Conservation (phyloP, 2,888 invertebrate genomes). For the Aromia moschata region DNA sequence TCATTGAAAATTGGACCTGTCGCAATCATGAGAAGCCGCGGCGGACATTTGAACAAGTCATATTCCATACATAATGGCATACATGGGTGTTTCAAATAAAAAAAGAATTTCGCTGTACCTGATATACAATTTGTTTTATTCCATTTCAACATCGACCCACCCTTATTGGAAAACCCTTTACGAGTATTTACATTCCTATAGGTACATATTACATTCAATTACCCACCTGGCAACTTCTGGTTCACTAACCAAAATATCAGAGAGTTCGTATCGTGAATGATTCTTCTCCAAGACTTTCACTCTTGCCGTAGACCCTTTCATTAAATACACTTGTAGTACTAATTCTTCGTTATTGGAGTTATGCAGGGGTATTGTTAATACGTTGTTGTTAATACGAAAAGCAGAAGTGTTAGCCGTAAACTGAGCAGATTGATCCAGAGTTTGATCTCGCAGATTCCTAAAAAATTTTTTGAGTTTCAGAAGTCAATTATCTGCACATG, state of each 20-base stretch:
- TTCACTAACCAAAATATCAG: not conserved
- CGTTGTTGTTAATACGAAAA: not conserved
- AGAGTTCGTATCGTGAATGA: slow-evolving; percentile 1
- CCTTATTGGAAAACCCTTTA: too few species aligned
- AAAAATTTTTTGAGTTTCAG: too few species aligned
- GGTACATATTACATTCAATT: not conserved
- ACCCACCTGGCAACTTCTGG: not conserved
- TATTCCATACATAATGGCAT: too few species aligned
- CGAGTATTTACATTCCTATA: too few species aligned
- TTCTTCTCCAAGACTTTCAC: not conserved
- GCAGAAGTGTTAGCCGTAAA: not conserved
- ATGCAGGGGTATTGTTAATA: not conserved
- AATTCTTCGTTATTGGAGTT: slow-evolving; percentile 1
- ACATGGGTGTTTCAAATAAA: too few species aligned
- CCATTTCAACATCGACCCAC: too few species aligned
- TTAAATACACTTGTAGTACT: not conserved
- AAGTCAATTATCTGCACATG: too few species aligned
- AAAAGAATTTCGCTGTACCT: too few species aligned
- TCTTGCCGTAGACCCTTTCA: not conserved
- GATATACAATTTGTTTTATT: too few species aligned
- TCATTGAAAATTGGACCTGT: too few species aligned
- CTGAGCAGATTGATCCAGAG: not conserved
- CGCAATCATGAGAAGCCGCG: too few species aligned
- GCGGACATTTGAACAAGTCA: too few species aligned
- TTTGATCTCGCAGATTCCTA: not conserved